A percentile compares a stretch with the other conserved stretches of the same genome.
phyloP scores from a whole-genome alignment of 2,113 vertebrate genomes.

The Dryoscopus gambensis region DNA sequence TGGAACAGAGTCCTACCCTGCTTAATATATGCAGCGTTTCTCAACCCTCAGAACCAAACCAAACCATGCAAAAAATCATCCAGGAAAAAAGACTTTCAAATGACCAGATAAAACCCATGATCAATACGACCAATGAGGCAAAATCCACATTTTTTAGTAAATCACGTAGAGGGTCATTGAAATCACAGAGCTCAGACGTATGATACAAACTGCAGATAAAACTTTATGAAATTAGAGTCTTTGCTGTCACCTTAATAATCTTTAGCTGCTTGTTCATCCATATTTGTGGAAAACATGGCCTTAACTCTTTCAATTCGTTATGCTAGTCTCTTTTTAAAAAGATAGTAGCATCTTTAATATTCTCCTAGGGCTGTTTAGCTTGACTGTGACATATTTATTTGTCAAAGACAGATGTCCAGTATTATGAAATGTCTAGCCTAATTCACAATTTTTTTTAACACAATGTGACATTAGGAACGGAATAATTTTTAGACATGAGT shows the following conservation, averaged over 20 bases:
- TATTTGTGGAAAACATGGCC: background rate
- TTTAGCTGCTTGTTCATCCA: background rate
- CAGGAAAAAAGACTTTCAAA: background rate
- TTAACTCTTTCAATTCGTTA: background rate
- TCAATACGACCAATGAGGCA: background rate
- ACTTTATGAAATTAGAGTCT: background rate
- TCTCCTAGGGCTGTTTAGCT: background rate
- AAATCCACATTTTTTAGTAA: background rate
- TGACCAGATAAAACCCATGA: background rate
- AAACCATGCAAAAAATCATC: background rate
- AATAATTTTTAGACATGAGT: background rate
- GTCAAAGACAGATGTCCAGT: background rate
- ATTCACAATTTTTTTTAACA: background rate
- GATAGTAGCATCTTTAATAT: background rate
- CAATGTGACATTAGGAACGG: background rate
- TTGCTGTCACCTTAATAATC: background rate
- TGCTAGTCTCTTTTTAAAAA: background rate
- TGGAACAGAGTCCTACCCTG: background rate
- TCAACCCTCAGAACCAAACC: background rate
- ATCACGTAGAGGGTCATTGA: background rate
- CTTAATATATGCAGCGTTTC: background rate
- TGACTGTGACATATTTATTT: background rate
- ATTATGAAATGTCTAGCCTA: background rate
- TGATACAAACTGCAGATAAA: background rate
- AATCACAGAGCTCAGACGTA: background rate